Conservation (phyloP, 2,888 invertebrate species). For the Ormyrus labotus region DNA sequence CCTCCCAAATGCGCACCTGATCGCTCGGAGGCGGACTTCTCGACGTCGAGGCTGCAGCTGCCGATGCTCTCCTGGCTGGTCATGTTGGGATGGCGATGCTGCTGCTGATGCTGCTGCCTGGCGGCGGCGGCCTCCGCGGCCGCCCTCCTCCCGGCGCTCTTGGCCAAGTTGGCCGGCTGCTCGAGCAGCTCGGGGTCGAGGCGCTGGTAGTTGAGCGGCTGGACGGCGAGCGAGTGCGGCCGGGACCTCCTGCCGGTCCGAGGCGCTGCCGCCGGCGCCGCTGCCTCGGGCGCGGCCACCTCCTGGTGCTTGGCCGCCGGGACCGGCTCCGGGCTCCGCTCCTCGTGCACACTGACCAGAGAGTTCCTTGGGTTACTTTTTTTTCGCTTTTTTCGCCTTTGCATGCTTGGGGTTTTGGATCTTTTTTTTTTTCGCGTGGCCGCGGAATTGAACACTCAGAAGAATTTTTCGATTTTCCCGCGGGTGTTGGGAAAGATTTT, state of each 20-base stretch:
- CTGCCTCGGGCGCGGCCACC: slow-evolving; percentile 54
- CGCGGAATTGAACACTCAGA: too few relatives aligned
- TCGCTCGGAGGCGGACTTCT: slow-evolving; percentile 78
- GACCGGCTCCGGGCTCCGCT: slow-evolving; percentile 61
- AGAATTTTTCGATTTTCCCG: too few relatives aligned
- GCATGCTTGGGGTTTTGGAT: not conserved
- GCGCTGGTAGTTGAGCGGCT: slow-evolving; percentile 72
- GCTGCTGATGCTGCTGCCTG: not conserved
- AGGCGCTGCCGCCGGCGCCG: not conserved
- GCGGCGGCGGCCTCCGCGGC: slow-evolving; percentile 18
- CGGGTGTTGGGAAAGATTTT: too few relatives aligned
- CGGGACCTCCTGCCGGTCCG: slow-evolving; percentile 66
- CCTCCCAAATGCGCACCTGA: slow-evolving; percentile 70
- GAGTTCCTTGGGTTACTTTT: slow-evolving; percentile 15
- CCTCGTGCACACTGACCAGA: slow-evolving; percentile 72
- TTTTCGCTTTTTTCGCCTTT: not conserved
- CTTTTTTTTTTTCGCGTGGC: not conserved
- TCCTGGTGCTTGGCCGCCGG: not conserved
- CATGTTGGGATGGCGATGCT: slow-evolving; percentile 62
- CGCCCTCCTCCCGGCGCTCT: slow-evolving; percentile 54
- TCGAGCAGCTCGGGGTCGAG: slow-evolving; percentile 69
- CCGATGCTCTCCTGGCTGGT: slow-evolving; percentile 86
- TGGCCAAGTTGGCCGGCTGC: slow-evolving; percentile 59
- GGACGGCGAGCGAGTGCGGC: slow-evolving; percentile 72
- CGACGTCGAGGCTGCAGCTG: slow-evolving; percentile 90